Evolutionary conservation across 2,113 vertebrate species (phyloP), one percentile per base, ranked within the genome.

Genomic region (Petaurus breviceps): DNA sequence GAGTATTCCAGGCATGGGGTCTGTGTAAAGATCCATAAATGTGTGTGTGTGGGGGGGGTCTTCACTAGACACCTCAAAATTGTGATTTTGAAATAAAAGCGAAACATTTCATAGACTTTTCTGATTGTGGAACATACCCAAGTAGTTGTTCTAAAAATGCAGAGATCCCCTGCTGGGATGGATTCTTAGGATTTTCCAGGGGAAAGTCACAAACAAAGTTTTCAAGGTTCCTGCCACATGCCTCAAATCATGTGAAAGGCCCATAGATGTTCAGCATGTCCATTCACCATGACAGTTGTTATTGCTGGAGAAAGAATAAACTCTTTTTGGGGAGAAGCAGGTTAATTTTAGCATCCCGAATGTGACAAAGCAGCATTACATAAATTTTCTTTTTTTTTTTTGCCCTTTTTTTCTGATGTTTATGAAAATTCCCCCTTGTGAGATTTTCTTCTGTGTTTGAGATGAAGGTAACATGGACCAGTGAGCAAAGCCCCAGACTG

Each of bases 41-140:
- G 52, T 53, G 3, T 23, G 22, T 53, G 16, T 23, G 54, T 25
- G 23, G 25, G 7, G 25, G 54, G 8, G 23, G 53, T 53, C 90
- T 95, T 90, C 90, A 93, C 46, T 92, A 96, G 96, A 55, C 92
- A 96, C n/a, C 68, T 95, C 50, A 51, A 95, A 94, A 91, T 89
- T 94, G 47, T 91, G 95, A 91, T 61, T 94, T 90, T 92, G 95
- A 95, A 94, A 92, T 93, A 96, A 96, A 93, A 90, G 51, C 94
- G 92, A 95, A 93, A 68, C 68, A 54, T 94, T 92, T 93, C 91
- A 28, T 55, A 94, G 93, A 92, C 57, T 68, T n/a, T 94, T 94
- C 91, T 92, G 93, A 68, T 94, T 92, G 93, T 61, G 37, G 91
- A 92, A 97, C 23, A 14, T 61, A 92, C 47, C 52, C 52, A 90